Percentiles rank a stretch among this genome's conserved stretches.
phyloP scores from a whole-genome alignment of 2,797 vertebrate genomes.

The Octomys mimax region DNA sequence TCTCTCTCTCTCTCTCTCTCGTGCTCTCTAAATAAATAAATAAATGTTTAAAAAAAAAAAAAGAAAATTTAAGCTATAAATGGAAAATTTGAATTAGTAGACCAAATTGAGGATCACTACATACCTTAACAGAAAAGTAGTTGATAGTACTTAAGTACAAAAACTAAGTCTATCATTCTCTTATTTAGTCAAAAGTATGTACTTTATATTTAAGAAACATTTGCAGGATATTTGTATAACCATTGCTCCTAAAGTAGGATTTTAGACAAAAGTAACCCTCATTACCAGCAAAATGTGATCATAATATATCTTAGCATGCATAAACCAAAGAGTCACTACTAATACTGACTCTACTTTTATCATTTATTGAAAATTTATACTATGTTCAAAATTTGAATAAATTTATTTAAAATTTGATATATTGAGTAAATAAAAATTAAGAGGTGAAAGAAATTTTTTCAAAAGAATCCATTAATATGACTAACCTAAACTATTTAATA shows the following conservation, averaged over 20 bases:
- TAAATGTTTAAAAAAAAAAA: too few species aligned
- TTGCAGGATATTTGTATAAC: constrained; percentile 44
- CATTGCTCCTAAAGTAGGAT: constrained; percentile 17
- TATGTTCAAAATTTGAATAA: background rate
- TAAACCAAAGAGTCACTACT: background rate
- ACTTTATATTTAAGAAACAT: constrained; percentile 45
- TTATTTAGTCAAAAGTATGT: constrained; percentile 61
- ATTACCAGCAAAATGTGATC: background rate
- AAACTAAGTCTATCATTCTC: constrained; percentile 40
- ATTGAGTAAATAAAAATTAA: background rate
- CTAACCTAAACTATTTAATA: background rate
- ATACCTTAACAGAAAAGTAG: background rate
- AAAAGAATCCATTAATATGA: background rate
- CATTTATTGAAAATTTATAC: background rate
- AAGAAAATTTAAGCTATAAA: constrained; percentile 18
- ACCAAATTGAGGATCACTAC: background rate
- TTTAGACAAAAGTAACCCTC: constrained; percentile 38
- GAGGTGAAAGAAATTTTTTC: background rate
- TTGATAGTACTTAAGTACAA: background rate
- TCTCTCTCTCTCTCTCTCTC: too few species aligned
- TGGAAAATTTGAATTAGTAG: background rate
- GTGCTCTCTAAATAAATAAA: too few species aligned
- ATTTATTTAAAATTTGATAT: background rate
- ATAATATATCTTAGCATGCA: background rate
- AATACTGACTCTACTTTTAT: background rate